Percentiles rank a stretch among this genome's conserved stretches.
Conservation (phyloP, 2,888 invertebrate genomes). For the Iselma pallidipennis region DNA sequence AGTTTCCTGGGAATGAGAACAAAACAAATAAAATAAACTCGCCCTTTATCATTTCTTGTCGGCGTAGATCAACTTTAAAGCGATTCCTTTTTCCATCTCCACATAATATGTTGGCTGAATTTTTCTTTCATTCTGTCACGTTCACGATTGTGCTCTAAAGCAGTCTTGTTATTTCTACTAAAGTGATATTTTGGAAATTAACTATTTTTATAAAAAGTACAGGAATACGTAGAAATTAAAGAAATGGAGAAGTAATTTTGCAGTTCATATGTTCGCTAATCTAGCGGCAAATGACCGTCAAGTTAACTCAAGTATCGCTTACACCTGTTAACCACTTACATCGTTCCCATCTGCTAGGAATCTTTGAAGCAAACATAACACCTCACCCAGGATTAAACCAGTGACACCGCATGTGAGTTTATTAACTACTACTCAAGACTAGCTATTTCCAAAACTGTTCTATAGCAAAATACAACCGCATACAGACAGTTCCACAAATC, state of each 20-base stretch:
- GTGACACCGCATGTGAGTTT: slow-evolving; percentile 31
- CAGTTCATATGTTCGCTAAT: slow-evolving; percentile 45
- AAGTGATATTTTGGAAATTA: background rate
- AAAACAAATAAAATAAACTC: slow-evolving; percentile 25
- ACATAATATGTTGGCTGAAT: slow-evolving; percentile 2
- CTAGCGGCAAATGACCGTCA: slow-evolving; percentile 47
- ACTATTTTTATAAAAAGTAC: background rate
- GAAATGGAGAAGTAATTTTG: slow-evolving; percentile 36
- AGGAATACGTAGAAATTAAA: slow-evolving; percentile 17
- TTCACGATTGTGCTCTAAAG: too few relatives aligned
- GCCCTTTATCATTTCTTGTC: slow-evolving; percentile 5
- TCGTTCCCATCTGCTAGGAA: slow-evolving; percentile 40
- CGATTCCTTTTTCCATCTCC: background rate
- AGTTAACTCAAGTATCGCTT: slow-evolving; percentile 45
- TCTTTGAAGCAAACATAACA: slow-evolving; percentile 22
- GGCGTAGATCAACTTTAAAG: background rate
- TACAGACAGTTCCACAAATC: background rate
- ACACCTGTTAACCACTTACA: slow-evolving; percentile 49
- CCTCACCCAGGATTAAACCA: slow-evolving; percentile 30
- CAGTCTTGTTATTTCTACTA: too few relatives aligned
- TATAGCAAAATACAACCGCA: slow-evolving; percentile 18
- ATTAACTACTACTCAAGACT: slow-evolving; percentile 27
- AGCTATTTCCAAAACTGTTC: slow-evolving; percentile 8
- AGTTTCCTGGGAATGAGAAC: slow-evolving; percentile 11
- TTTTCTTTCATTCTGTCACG: background rate